These are phyloP conservation scores for Thalassophryne amazonica DNA, from an alignment of 2,797 vertebrate genomes.

Conservation along the genomic window DNA sequence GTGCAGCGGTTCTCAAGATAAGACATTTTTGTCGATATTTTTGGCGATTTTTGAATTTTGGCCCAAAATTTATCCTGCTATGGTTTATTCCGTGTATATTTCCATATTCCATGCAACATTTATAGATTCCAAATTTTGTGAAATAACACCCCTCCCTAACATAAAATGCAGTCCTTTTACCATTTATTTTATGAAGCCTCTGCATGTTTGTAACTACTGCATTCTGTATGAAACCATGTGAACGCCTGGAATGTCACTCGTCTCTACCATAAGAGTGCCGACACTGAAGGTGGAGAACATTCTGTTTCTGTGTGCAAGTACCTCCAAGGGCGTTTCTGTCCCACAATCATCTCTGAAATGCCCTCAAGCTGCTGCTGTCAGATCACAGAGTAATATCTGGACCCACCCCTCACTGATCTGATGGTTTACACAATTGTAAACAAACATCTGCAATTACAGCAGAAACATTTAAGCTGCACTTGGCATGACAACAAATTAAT, in stretches of 20 bases:
- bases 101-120: too few relatives aligned
- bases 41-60: too few relatives aligned
- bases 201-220: too few relatives aligned
- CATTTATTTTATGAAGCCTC: too few relatives aligned
- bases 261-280: background rate
- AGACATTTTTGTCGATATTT: too few relatives aligned
- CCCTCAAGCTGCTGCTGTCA: constrained; percentile 29
- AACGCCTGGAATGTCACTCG: background rate
- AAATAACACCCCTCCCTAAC: too few relatives aligned
- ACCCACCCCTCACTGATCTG: constrained; percentile 19
- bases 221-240: too few relatives aligned
- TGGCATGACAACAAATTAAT: constrained; percentile 14
- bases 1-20: too few relatives aligned
- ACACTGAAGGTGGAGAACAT: constrained; percentile 10
- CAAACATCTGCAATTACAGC: constrained; percentile 18
- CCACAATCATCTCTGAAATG: background rate
- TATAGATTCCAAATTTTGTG: too few relatives aligned
- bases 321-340: constrained; percentile 27
- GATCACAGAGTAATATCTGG: constrained; percentile 18
- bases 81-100: too few relatives aligned
- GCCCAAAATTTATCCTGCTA: too few relatives aligned
- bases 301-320: constrained; percentile 11
- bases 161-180: too few relatives aligned
- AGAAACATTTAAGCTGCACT: constrained; percentile 19
- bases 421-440: constrained; percentile 50